Evolutionary conservation across 2,113 vertebrate genomes (phyloP).

Genomic region (Aldabrachelys gigantea): DNA sequence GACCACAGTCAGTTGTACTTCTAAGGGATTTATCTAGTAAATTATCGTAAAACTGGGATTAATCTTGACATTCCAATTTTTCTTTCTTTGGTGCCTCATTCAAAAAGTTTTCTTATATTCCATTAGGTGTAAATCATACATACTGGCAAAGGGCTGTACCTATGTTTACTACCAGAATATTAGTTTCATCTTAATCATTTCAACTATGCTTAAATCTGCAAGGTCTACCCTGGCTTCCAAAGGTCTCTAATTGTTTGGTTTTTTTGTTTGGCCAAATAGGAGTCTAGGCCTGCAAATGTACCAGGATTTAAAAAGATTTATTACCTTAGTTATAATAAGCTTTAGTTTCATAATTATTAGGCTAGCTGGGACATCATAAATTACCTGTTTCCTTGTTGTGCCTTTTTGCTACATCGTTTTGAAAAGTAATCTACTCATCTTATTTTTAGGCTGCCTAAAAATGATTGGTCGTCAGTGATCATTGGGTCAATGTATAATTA

Average conservation of each 20-base stretch:
- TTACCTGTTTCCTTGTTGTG: background rate
- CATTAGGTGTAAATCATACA: background rate
- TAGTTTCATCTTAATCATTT: accelerated
- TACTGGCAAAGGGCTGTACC: background rate
- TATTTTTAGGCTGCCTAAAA: background rate
- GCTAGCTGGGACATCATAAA: background rate
- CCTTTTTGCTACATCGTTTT: background rate
- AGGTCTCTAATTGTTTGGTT: background rate
- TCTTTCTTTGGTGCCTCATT: background rate
- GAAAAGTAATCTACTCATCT: constrained; percentile 12
- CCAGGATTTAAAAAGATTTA: background rate
- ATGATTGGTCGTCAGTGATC: background rate
- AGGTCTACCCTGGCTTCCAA: background rate
- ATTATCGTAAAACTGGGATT: constrained; percentile 30
- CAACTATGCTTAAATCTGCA: background rate
- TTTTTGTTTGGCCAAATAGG: background rate
- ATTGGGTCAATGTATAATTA: constrained; percentile 3
- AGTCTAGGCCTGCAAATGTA: background rate
- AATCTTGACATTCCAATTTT: background rate
- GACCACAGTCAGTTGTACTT: constrained; percentile 9
- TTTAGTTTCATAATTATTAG: background rate
- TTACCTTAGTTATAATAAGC: background rate
- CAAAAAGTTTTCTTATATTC: background rate
- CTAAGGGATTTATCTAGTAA: background rate
- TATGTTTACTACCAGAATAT: background rate